Base-by-base conservation (phyloP, 2,888 invertebrate genomes). In the Cordylochernes scorpioides region DNA sequence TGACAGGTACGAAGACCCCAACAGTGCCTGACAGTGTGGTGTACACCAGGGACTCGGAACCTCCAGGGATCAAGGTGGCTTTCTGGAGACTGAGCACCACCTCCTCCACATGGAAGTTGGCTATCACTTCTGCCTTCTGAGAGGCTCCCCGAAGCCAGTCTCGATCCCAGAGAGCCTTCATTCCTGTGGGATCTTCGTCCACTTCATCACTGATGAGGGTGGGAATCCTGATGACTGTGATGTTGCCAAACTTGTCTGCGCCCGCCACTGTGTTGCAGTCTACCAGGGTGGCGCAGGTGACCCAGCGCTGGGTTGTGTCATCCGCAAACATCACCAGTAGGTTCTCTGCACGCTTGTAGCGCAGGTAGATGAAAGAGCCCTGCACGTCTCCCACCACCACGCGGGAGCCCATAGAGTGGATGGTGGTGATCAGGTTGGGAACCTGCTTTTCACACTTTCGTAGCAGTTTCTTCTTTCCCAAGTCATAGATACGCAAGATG, bases 181-280 rank as follows among this genome's bases (percentile, higher is more conserved):
- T 88, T 25, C 94, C 94, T 0, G 94, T 94, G 1, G 94, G 97
- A 57, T 99, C 97, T 55, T 99, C 97, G 51, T 97, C 94, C 1
- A 97, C 86, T 50, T 97, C 94, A 54, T 97, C 97, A 15, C 74
- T 75, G 2, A 86, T 73, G 33, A 80, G 78, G 30, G 71, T 67
- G 0, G 94, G 84, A 31, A 91, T 52, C 25, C 88, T 64, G 46
- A 88, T 72, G 32, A 97, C 68, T 32, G 77, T 67, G 41, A 99
- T 63, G 50, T 88, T 97, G 17, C 94, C 97, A 59, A 94, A 99
- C 55, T 97, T 97, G 53, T 97, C 97, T 5, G 86, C 78, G 34
- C 78, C 71, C 0, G 88, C 91, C 10, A 91, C 71, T 1, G 91
- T 91, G 49, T 86, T 82, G 46, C 88, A 94, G 58, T 99, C 97